These are phyloP conservation scores for Drosophila yakuba DNA, from an alignment of 1,140 invertebrate genomes.

Conservation along the genomic window DNA sequence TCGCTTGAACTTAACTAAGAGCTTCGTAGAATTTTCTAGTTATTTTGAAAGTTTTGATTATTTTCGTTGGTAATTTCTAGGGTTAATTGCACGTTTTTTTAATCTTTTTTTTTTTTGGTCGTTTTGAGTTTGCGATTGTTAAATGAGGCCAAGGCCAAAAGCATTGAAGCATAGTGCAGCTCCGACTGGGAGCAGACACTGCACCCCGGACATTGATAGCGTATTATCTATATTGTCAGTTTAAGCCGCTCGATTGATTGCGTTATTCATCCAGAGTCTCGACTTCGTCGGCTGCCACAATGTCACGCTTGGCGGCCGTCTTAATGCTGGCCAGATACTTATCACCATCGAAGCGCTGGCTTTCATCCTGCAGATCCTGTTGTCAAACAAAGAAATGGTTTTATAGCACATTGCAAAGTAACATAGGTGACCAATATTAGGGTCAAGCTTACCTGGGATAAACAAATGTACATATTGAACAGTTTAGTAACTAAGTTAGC, in stretches of 20 bases:
- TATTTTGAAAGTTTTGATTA: constrained; percentile 37
- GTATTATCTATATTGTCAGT: constrained; percentile 46
- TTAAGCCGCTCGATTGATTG: not conserved
- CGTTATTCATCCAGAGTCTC: constrained; percentile 67
- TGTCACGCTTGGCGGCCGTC: constrained; percentile 74
- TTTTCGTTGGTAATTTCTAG: constrained; percentile 46
- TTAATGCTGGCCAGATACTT: constrained; percentile 79
- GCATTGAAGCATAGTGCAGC: constrained; percentile 40
- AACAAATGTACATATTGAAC: constrained; percentile 15
- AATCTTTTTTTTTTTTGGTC: constrained; percentile 56
- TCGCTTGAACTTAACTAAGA: constrained; percentile 64
- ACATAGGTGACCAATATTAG: not conserved
- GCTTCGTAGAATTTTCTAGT: constrained; percentile 64
- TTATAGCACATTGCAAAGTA: not conserved
- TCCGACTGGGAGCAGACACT: constrained; percentile 6
- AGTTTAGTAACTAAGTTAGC: constrained; percentile 27
- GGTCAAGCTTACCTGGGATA: constrained; percentile 19
- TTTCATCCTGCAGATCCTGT: constrained; percentile 83
- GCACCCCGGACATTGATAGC: constrained; percentile 21
- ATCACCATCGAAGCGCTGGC: constrained; percentile 81
- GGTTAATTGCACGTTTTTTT: constrained; percentile 53
- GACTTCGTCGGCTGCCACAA: constrained; percentile 71
- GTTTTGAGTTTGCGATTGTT: constrained; percentile 54
- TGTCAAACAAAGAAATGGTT: constrained; percentile 9
- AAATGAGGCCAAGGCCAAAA: constrained; percentile 44